Percentiles rank a stretch among this genome's conserved stretches.
Evolutionary conservation across 1,140 invertebrate species (phyloP).

Genomic region (Oryctes rhinoceros): DNA sequence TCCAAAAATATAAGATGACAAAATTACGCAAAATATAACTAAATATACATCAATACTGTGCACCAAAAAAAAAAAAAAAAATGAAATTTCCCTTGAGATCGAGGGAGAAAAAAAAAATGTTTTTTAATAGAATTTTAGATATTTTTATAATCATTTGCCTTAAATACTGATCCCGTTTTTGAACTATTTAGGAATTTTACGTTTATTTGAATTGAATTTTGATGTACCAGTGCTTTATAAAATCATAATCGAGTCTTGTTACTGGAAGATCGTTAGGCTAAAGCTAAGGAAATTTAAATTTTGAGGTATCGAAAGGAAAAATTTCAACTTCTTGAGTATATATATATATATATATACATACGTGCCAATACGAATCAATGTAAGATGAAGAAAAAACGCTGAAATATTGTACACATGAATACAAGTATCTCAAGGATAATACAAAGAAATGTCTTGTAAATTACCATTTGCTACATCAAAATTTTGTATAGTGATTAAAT

Average conservation of each 20-base stretch:
- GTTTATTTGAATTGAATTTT: not conserved
- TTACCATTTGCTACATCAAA: no score
- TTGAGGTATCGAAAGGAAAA: no score
- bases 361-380: no score
- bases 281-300: no score
- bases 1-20: slow-evolving; percentile 7
- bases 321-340: no score
- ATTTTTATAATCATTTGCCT: not conserved
- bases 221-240: not conserved
- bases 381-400: no score
- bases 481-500: no score
- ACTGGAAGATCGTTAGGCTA: not conserved
- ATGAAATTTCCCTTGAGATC: not conserved
- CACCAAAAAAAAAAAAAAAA: not conserved
- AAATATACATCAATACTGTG: not conserved
- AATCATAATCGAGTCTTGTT: not conserved
- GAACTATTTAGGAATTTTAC: no score
- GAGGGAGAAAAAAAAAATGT: not conserved
- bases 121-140: not conserved
- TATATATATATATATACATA: no score
- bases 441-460: no score
- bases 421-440: no score
- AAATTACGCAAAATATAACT: not conserved
- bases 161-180: not conserved
- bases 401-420: no score